Evolutionary conservation across 2,797 vertebrate species (phyloP), one percentile per base, ranked within the genome.

Genomic region (Oceanodroma leucorhoa): DNA sequence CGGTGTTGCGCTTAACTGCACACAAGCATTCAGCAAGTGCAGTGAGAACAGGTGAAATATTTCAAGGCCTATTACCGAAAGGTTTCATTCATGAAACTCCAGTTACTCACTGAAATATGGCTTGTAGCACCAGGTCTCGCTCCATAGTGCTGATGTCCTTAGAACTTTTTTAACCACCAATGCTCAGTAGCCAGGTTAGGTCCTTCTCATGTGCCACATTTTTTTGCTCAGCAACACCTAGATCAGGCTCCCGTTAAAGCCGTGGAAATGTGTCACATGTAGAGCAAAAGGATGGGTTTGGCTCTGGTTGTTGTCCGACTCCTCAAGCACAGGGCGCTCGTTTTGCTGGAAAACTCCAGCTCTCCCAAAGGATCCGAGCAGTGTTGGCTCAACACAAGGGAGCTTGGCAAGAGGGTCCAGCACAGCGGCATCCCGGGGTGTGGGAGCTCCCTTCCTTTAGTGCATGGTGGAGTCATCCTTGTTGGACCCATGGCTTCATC

Each of bases 391-490:
- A 60, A 9, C n/a, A 40, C 0, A 0, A 58, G 65, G 16, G 27
- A 27, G 11, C 15, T 69, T 2, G 9, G 29, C 14, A 12, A 43
- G 29, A 45, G 11, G 36, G n/a, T 57, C 41, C 20, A 21, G 24
- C 41, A 34, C 32, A 72, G 58, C 5, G 3, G 3, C 0, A 1
- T 71, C 30, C 7, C 0, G 2, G 18, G 5, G 4, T 1, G 3
- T 14, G 22, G 54, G 53, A 61, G 40, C 29, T 54, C 62, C 48
- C 41, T 51, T 57, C 38, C 36, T 58, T 46, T 57, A n/a, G 26
- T 22, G 30, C 2, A 1, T 0, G 4, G 54, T 40, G 19, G 9
- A 75, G 34, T 38, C 1, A 1, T 51, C 26, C 54, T 78, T 77
- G 58, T 23, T 66, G 60, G 62, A 69, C 62, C n/a, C 14, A 27